Conservation (phyloP, 2,797 vertebrate genomes). For the Bovichtus diacanthus region DNA sequence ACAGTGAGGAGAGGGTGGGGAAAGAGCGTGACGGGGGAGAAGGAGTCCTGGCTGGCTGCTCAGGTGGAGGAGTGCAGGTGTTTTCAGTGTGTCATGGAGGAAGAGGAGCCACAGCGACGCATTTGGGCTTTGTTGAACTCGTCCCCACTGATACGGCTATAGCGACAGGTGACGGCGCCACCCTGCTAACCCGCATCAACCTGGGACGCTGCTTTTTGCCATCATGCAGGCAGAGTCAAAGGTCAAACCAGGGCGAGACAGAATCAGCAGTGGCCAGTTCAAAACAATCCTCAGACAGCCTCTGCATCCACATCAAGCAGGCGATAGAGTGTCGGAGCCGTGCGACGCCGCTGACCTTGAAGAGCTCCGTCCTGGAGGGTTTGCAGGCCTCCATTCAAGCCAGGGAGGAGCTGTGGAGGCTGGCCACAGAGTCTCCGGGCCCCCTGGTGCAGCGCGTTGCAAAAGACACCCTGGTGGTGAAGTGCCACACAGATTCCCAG, state of each 20-base stretch:
- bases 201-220: conserved; percentile 91
- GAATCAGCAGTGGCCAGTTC: conserved; percentile 13
- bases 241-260: conserved; percentile 60
- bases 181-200: conserved; percentile 89
- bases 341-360: conserved; percentile 89
- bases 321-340: conserved; percentile 87
- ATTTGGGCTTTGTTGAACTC: conserved; percentile 91
- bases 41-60: conserved; percentile 33
- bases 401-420: conserved; percentile 90
- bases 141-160: conserved; percentile 89
- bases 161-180: conserved; percentile 86
- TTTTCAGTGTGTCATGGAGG: conserved; percentile 92
- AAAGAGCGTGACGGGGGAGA: conserved; percentile 57
- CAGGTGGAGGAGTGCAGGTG: conserved; percentile 78
- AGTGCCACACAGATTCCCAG: conserved; percentile 87
- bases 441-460: conserved; percentile 92
- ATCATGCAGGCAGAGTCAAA: conserved; percentile 83
- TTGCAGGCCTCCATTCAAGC: conserved; percentile 86
- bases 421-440: conserved; percentile 90
- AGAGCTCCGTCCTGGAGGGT: conserved; percentile 89
- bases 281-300: conserved; percentile 82
- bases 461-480: conserved; percentile 90
- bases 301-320: conserved; percentile 91
- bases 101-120: conserved; percentile 80
- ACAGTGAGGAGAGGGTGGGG: conserved; percentile 74